Base-by-base conservation (phyloP, 2,797 vertebrate genomes). In the Zenarchopterus dispar region DNA sequence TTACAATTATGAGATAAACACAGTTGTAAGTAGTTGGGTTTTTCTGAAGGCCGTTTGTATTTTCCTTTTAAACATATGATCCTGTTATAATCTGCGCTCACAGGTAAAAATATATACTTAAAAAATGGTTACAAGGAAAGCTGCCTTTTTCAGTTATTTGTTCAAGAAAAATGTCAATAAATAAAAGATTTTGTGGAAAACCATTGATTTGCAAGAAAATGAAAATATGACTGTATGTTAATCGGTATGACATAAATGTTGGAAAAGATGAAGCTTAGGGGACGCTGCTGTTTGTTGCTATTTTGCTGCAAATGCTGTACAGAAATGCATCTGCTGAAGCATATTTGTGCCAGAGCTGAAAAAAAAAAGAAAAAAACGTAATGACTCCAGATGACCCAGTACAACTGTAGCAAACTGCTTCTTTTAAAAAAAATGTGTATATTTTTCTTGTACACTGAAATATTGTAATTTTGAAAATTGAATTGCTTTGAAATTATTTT, bases 381-480 rank as follows among this genome's bases (percentile, higher is more conserved):
- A 76, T 33, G 56, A 67, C 1, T 91, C 89, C 84, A 88, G 85
- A 88, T 83, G 92, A 96, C 96, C 96, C 96, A 96, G 97, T 95
- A 5, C 88, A 85, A 76, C 88, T 97, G 96, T 98, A 97, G 96
- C 97, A 93, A 67, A 69, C 53, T 52, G 28, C 92, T 16, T 90
- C 87, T 43, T 93, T 93, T 93, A 6, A 24, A 5, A 24, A 28
- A 28, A 9, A 8, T 75, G 56, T 94, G 93, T 91, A 91, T 88
- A 92, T 89, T 93, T 90, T 94, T 94, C 91, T 92, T 94, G 93
- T 95, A 95, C 95, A 92, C 88, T 96, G 95, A 96, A 88, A 91
- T 90, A 88, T 92, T 95, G 93, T 93, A 92, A 94, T 92, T 94
- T 78, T 59, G 4, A 11, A 56, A 36, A 76, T 70, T 64, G 6